Evolutionary conservation across 2,888 invertebrate genomes (phyloP).

Genomic region (Oxystoma pomonae): DNA sequence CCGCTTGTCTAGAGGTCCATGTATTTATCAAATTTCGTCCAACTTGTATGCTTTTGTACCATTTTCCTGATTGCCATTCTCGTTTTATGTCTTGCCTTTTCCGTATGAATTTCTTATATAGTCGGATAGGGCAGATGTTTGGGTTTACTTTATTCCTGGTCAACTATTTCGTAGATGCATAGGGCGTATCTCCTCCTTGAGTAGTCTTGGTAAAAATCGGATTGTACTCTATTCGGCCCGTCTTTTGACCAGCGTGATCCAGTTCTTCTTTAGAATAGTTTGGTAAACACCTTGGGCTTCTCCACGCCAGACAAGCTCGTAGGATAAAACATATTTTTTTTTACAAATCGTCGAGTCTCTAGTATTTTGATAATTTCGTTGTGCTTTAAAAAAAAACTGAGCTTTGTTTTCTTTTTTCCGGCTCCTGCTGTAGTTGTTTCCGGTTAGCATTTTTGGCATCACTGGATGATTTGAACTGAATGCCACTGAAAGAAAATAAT

Average conservation of each 20-base stretch:
- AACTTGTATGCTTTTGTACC: not conserved
- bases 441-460: too few species aligned
- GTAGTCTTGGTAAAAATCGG: not conserved
- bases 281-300: too few species aligned
- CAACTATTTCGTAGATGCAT: too few species aligned
- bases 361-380: not conserved
- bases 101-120: not conserved
- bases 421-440: too few species aligned
- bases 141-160: too few species aligned
- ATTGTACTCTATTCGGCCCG: not conserved
- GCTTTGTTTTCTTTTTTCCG: too few species aligned
- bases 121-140: too few species aligned
- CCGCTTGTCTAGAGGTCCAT: not conserved
- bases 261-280: too few species aligned
- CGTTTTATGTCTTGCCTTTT: not conserved
- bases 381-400: too few species aligned
- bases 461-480: too few species aligned
- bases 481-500: too few species aligned
- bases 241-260: not conserved
- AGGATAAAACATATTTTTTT: not conserved
- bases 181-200: too few species aligned
- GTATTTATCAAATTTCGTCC: not conserved
- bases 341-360: not conserved
- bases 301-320: not conserved
- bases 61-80: not conserved